A percentile compares a stretch with the other conserved stretches of the same genome.
Conservation (phyloP, 2,888 invertebrate genomes). For the Vesta saturnalis region DNA sequence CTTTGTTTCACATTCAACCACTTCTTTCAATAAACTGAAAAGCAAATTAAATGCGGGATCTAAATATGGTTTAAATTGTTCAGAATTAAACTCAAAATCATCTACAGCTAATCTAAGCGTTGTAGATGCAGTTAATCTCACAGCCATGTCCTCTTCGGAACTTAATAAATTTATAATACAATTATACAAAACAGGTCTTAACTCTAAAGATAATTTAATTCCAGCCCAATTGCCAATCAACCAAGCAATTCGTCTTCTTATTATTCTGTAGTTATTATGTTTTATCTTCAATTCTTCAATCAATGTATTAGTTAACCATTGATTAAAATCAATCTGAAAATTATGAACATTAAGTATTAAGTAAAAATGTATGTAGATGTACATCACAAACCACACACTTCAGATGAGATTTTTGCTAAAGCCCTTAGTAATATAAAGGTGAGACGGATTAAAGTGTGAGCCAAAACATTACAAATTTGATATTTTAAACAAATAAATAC, state of each 20-base stretch:
- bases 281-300: conserved; percentile 84
- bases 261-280: conserved; percentile 84
- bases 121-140: conserved; percentile 86
- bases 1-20: conserved; percentile 92
- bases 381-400: too few relatives aligned
- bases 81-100: conserved; percentile 91
- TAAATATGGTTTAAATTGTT: conserved; percentile 86
- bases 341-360: conserved; percentile 32
- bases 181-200: conserved; percentile 84
- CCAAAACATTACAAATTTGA: too few relatives aligned
- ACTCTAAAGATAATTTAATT: conserved; percentile 82
- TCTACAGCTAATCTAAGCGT: conserved; percentile 87
- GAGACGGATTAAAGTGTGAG: too few relatives aligned
- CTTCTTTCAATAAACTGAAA: conserved; percentile 86
- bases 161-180: conserved; percentile 78
- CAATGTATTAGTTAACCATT: conserved; percentile 87
- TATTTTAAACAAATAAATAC: too few relatives aligned
- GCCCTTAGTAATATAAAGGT: too few relatives aligned
- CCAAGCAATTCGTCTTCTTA: conserved; percentile 86
- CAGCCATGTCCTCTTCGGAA: conserved; percentile 85
- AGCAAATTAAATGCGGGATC: conserved; percentile 81
- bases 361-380: too few relatives aligned
- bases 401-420: too few relatives aligned
- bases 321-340: conserved; percentile 87
- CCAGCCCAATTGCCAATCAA: conserved; percentile 82